Base-by-base conservation (phyloP, 1,140 invertebrate species). In the Homarus americanus region DNA sequence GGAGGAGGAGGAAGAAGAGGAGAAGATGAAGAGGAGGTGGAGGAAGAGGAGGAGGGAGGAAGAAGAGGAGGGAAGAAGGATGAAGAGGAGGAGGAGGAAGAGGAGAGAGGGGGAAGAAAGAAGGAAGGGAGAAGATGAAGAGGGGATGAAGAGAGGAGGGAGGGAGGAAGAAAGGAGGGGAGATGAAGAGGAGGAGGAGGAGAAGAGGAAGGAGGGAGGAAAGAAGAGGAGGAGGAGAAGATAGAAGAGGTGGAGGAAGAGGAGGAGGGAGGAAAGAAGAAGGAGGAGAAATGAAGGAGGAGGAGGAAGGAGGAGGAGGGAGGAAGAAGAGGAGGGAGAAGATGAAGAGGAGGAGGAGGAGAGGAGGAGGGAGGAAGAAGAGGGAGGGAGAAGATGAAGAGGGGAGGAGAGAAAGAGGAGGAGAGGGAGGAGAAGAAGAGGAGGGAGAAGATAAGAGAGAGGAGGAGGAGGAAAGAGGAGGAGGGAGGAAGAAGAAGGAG, bases 221-320 rank as follows among this genome's bases (percentile, higher is more conserved):
- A 63, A n/a, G n/a, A n/a, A n/a, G n/a, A 63, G 58, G n/a, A n/a
- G n/a, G 12, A n/a, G n/a, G 58, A 63, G 58, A 63, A n/a, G 20
- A 20, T 4, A 28, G 32, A 24, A 72, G 66, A 28, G 24, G 66
- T 4, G 20, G 66, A 24, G 20, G 66, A 20, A 28, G 66, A 72
- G 24, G 24, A 72, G 24, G 66, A 72, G 66, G 32, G 24, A 7
- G 20, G 24, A 9, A 34, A 24, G 24, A 34, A 7, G 20, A 34
- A 32, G 66, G 66, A 28, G 66, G 32, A n/a, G 66, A 24, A 34
- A 4, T 7, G 66, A 20, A 72, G 66, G 66, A 72, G 66, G 66
- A 72, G 66, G 66, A 72, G 5, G 24, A 72, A 72, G 32, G 66
- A 72, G 66, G 66, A 72, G 32, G 66, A 72, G 66, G 66, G 20